These are phyloP conservation scores for Drosophila murphyi DNA, from an alignment of 1,140 invertebrate genomes.

Conservation along the genomic window DNA sequence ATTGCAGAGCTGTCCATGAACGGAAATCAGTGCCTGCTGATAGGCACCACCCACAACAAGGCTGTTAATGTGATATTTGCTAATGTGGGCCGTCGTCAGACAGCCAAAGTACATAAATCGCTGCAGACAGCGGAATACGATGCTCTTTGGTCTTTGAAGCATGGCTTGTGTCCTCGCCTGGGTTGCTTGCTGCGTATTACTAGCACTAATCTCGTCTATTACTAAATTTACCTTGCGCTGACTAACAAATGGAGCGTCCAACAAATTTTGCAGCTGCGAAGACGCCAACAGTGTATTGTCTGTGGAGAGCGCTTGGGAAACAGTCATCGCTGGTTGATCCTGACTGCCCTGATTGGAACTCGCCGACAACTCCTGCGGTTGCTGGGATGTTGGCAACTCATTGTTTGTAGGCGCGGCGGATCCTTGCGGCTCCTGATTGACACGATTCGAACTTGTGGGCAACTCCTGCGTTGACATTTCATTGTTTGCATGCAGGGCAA, in stretches of 20 bases:
- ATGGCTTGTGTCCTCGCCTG: not conserved
- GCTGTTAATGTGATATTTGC: slow-evolving; percentile 40
- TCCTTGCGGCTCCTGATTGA: not conserved
- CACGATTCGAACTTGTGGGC: no score
- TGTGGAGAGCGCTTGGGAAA: slow-evolving; percentile 51
- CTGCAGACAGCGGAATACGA: slow-evolving; percentile 42
- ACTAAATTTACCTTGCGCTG: slow-evolving; percentile 54
- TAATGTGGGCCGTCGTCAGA: slow-evolving; percentile 40
- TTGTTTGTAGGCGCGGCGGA: not conserved
- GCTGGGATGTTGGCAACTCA: not conserved
- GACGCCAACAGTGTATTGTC: slow-evolving; percentile 56
- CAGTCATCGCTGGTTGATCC: slow-evolving; percentile 5
- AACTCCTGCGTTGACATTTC: not conserved
- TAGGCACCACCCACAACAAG: slow-evolving; percentile 27
- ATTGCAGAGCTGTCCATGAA: slow-evolving; percentile 30
- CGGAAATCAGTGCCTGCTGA: slow-evolving; percentile 41
- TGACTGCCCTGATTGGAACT: not conserved
- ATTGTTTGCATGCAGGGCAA: not conserved
- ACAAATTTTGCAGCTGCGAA: slow-evolving; percentile 36
- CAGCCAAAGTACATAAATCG: slow-evolving; percentile 32
- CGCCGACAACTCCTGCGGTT: not conserved
- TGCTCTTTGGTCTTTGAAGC: not conserved
- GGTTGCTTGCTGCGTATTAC: not conserved
- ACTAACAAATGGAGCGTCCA: slow-evolving; percentile 26
- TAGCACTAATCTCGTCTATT: slow-evolving; percentile 10